Percentiles rank a stretch among this genome's conserved stretches.
phyloP scores from a whole-genome alignment of 2,888 invertebrate species.

The Lasioglossum morio region DNA sequence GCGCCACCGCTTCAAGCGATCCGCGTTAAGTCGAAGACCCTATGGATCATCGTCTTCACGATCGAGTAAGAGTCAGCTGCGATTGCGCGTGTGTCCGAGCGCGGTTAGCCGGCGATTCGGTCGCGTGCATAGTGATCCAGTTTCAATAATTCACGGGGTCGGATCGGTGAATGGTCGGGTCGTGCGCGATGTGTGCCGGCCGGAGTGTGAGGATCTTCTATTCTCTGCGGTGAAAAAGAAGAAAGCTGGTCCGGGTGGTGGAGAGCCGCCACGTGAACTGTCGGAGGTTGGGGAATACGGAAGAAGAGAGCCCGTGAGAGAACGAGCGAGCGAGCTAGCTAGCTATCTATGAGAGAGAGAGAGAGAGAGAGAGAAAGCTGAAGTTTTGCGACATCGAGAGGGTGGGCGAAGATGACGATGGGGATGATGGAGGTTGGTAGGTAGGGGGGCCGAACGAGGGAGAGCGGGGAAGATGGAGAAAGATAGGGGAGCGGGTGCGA shows the following conservation, averaged over 20 bases:
- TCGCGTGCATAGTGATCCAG: slow-evolving; percentile 33
- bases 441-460: not conserved
- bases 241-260: not conserved
- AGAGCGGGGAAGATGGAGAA: not conserved
- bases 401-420: slow-evolving; percentile 49
- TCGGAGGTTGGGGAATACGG: slow-evolving; percentile 7
- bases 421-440: slow-evolving; percentile 2
- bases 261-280: slow-evolving; percentile 14
- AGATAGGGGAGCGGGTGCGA: not conserved
- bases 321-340: slow-evolving; percentile 15
- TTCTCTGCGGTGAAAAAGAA: slow-evolving; percentile 23
- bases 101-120: not conserved
- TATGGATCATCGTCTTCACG: not conserved
- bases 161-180: slow-evolving; percentile 22
- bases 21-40: not conserved
- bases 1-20: not conserved
- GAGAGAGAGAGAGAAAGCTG: slow-evolving; percentile 31
- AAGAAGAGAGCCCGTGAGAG: not conserved
- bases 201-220: slow-evolving; percentile 3
- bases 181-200: slow-evolving; percentile 10
- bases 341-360: slow-evolving; percentile 43
- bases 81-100: not conserved
- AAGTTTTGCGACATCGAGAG: slow-evolving; percentile 54
- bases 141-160: slow-evolving; percentile 48
- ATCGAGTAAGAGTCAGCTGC: not conserved